Base-by-base conservation (phyloP, 2,797 vertebrate genomes). In the Gouania willdenowi region DNA sequence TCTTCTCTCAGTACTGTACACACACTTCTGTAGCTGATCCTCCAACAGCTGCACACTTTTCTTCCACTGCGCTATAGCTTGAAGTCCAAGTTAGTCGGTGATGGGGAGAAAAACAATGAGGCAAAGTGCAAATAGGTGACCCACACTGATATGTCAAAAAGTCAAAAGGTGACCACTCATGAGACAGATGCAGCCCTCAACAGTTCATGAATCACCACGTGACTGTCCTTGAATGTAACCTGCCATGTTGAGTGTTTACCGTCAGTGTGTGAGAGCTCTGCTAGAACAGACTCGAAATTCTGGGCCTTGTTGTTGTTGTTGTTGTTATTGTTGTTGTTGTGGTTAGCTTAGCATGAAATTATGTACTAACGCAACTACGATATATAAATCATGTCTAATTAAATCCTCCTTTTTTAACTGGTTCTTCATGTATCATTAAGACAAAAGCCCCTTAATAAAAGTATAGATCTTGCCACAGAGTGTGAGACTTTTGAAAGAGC, bases 31-130 rank as follows among this genome's bases (percentile, higher is more conserved):
- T 69, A 71, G 59, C 43, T 12, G 32, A 74, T 47, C 42, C 41
- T n/a, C 33, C 46, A 64, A 71, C 84, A 78, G 76, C 78, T 80
- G 79, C 63, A 19, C 57, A 53, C 45, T 11, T 66, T 45, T 64
- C 26, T 3, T 25, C 60, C 66, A 52, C 46, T 30, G 32, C 53
- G 61, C 59, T 45, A 27, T 45, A 42, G 68, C 43, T 53, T 63
- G 55, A 74, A 59, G 60, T 65, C 55, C 36, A 56, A 65, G 45
- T 64, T 8, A 47, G 57, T 57, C 46, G 15, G 50, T 47, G 42
- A 41, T 29, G 25, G 22, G 39, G 37, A 38, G 28, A 28, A 52
- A 43, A 70, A 69, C 50, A 59, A 55, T 36, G 23, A 48, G 18
- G 12, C 34, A 40, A 22, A 33, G 35, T 30, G 37, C 26, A 24